phyloP scores from a whole-genome alignment of 2,113 vertebrate species.

The Nycticorax nycticorax region DNA sequence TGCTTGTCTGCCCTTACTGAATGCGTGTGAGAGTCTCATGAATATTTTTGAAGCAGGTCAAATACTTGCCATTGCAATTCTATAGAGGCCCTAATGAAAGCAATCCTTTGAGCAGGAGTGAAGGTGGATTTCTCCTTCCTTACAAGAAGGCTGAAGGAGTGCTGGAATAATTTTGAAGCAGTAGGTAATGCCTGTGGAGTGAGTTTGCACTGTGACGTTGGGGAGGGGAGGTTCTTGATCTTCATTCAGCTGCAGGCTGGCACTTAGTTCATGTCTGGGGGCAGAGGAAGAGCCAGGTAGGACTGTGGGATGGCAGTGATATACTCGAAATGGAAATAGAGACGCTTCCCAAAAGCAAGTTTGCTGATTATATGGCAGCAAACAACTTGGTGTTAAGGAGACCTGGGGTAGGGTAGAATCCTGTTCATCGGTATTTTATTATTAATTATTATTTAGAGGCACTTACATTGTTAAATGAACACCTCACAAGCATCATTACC shows the following conservation, averaged over 20 bases:
- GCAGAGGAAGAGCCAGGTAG: not conserved
- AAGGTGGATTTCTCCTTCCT: constrained; percentile 31
- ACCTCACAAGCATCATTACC: not conserved
- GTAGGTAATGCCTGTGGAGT: not conserved
- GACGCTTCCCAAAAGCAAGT: not conserved
- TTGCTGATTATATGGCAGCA: not conserved
- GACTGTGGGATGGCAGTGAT: not conserved
- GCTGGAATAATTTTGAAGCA: not conserved
- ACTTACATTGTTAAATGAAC: not conserved
- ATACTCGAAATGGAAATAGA: not conserved
- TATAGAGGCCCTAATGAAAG: constrained; percentile 29
- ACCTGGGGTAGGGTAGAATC: not conserved
- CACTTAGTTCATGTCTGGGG: not conserved
- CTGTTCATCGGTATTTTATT: not conserved
- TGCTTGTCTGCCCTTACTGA: constrained; percentile 1
- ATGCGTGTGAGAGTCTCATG: not conserved
- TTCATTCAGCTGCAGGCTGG: not conserved
- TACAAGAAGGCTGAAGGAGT: not conserved
- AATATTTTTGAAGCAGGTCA: constrained; percentile 55
- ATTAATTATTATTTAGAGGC: not conserved
- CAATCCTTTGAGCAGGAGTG: constrained; percentile 5
- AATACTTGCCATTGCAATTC: constrained; percentile 20
- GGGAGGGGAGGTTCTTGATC: not conserved
- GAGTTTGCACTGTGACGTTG: not conserved
- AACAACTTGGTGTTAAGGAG: not conserved